Evolutionary conservation across 1,140 invertebrate species (phyloP), one percentile per base, ranked within the genome.

Genomic region (Proales similis): DNA sequence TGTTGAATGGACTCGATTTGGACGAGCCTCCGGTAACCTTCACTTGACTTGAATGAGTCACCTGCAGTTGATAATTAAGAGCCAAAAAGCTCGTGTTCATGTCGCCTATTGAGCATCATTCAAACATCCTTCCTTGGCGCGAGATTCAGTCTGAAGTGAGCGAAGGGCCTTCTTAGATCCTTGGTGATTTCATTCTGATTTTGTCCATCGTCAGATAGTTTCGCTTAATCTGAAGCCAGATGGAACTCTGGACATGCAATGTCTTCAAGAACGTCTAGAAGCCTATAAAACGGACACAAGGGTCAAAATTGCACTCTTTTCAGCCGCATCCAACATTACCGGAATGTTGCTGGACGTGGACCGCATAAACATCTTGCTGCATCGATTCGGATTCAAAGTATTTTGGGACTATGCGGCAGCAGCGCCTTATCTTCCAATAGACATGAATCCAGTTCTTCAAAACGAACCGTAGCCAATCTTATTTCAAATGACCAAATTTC

Each of bases 351-450:
- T 83, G 43, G 86, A 91, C 77, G 86, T 89, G 68, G 81, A 88
- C 29, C 81, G 83, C 1, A 84, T 90, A 6, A 90, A 87, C 0
- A 75, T 85, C 9, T 73, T 89, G 1, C 77, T 92, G 5, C 88
- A 91, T 69, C 83, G 85, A 67, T 86, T 88, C 70, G 84, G 83
- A 2, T 87, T 87, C 2, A 78, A 88, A 48, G 83, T 85, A 4
- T 84, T 92, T 68, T 92, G 88, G 72, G 89, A 92, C 74, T 92
- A 88, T 74, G 87, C 87, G 3, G 80, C 87, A 4, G 86, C 86
- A 39, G 88, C 85, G 1, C 86, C 88, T 0, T 86, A 85, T 68
- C 78, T 85, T 0, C 78, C 81, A 27, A 81, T 92, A 64, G 84
- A 90, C 68, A 89, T 92, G 86, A 92, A 92, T 71, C 87, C 88